phyloP scores from a whole-genome alignment of 2,888 invertebrate genomes.

The Campopleginae sp. region DNA sequence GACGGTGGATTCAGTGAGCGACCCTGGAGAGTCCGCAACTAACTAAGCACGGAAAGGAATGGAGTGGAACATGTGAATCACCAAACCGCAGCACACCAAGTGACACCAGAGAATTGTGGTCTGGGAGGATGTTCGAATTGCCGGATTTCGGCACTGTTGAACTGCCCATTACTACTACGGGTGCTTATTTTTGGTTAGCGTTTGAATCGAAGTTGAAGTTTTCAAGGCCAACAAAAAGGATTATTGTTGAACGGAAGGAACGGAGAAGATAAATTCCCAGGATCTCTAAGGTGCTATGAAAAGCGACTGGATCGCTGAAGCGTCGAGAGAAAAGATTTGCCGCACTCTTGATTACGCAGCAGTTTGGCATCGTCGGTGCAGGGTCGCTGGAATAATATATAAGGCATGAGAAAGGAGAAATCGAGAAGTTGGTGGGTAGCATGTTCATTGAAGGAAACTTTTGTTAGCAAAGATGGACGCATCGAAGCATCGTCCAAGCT shows the following conservation, averaged over 20 bases:
- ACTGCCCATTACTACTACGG: neutral
- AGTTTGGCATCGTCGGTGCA: slow-evolving; percentile 61
- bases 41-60: slow-evolving; percentile 7
- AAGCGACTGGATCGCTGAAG: neutral
- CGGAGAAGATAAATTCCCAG: neutral
- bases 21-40: neutral
- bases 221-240: slow-evolving; percentile 15
- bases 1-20: neutral
- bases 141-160: slow-evolving; percentile 1
- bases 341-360: slow-evolving; percentile 56
- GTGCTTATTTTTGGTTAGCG: neutral
- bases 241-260: slow-evolving; percentile 17
- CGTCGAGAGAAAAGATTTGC: neutral
- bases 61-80: slow-evolving; percentile 3
- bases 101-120: slow-evolving; percentile 2
- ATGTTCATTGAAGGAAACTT: slow-evolving; percentile 17
- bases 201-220: slow-evolving; percentile 28
- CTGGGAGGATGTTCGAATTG: slow-evolving; percentile 5
- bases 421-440: slow-evolving; percentile 20
- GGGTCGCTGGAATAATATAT: neutral
- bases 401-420: slow-evolving; percentile 8
- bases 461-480: neutral
- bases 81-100: neutral
- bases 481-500: slow-evolving; percentile 35
- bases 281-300: neutral